These are phyloP conservation scores for pig (Sus scrofa) DNA, from an alignment of 2,113 vertebrate genomes.

Conservation along the genomic window T2T-Sscrofa CM000826.6:153732001-153732500, in stretches of 20 bases:
- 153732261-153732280: conserved; percentile 91
- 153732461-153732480: conserved; percentile 95
- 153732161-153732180: conserved; percentile 93
- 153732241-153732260: conserved; percentile 96
- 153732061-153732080: conserved; percentile 93
- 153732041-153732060: conserved; percentile 90
- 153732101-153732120: conserved; percentile 92
- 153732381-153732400: conserved; percentile 94
- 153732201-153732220: conserved; percentile 94
- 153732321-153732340: conserved; percentile 91
- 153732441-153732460: conserved; percentile 94
- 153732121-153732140: conserved; percentile 90
- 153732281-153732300: conserved; percentile 94
- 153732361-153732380: conserved; percentile 91
- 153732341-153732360: conserved; percentile 93
- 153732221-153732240: conserved; percentile 95
- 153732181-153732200: conserved; percentile 94
- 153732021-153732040: conserved; percentile 91
- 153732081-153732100: conserved; percentile 92
- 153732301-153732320: conserved; percentile 93
- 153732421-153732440: conserved; percentile 94
- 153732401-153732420: conserved; percentile 92
- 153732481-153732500: conserved; percentile 94
- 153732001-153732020: conserved; percentile 93
- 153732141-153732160: conserved; percentile 92